Conservation (phyloP, 2,888 invertebrate species). For the Syrista parreyssii region DNA sequence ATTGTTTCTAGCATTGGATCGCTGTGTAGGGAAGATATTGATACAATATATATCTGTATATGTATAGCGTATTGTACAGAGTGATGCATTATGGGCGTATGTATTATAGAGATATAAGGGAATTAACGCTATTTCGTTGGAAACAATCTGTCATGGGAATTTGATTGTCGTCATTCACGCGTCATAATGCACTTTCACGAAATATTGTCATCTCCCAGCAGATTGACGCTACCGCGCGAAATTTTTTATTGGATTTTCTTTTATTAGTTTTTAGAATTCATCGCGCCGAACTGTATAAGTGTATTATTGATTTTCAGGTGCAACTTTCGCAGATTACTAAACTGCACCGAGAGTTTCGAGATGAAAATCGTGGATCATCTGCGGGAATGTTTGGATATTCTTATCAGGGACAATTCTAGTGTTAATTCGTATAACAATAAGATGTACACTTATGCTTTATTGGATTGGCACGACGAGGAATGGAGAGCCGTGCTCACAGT, state of each 20-base stretch:
- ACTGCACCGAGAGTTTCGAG: slow-evolving; percentile 48
- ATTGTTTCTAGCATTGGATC: too few species aligned
- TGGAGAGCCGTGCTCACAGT: slow-evolving; percentile 67
- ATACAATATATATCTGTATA: too few species aligned
- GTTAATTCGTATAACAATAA: slow-evolving; percentile 55
- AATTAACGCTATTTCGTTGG: too few species aligned
- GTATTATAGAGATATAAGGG: too few species aligned
- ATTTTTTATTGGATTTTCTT: too few species aligned
- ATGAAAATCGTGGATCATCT: slow-evolving; percentile 50
- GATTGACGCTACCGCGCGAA: too few species aligned
- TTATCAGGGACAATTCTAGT: slow-evolving; percentile 47
- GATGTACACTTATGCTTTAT: slow-evolving; percentile 56
- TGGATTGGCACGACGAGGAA: slow-evolving; percentile 54
- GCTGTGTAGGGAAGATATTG: too few species aligned
- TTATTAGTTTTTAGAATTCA: too few species aligned
- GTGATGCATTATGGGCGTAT: too few species aligned
- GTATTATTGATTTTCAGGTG: slow-evolving; percentile 41
- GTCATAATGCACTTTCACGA: background rate
- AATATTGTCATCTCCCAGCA: too few species aligned
- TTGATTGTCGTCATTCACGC: background rate
- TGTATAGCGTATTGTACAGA: too few species aligned
- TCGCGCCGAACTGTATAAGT: too few species aligned
- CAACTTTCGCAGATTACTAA: slow-evolving; percentile 51
- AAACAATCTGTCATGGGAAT: background rate
- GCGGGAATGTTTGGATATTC: slow-evolving; percentile 52